phyloP scores from a whole-genome alignment of 2,797 vertebrate genomes.

The Ataeniobius toweri region DNA sequence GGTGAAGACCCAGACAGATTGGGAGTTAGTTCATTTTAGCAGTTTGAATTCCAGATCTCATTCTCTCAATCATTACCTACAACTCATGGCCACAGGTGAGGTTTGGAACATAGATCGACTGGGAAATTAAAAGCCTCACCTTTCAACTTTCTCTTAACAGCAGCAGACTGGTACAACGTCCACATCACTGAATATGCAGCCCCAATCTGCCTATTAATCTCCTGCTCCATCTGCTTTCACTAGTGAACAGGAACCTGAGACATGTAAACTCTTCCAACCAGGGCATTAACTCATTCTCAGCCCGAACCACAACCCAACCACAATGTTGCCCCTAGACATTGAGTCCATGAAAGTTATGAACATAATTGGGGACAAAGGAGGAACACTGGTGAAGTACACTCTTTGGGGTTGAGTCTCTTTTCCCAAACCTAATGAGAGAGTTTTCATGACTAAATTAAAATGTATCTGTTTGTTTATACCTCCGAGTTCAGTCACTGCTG shows the following conservation, averaged over 20 bases:
- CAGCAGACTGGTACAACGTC: background rate
- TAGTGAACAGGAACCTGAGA: background rate
- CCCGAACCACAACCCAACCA: background rate
- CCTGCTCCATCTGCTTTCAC: background rate
- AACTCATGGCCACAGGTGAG: background rate
- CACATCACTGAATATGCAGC: conserved; percentile 2
- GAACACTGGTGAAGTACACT: background rate
- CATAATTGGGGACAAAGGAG: background rate
- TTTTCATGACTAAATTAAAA: background rate
- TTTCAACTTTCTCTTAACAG: background rate
- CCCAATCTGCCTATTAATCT: background rate
- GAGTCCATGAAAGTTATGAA: no score
- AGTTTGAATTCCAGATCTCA: background rate
- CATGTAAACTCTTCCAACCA: background rate
- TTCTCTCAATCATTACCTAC: background rate
- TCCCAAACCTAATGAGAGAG: background rate
- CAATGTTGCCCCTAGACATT: no score
- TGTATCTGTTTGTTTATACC: background rate
- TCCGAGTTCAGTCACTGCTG: background rate
- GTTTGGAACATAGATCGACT: background rate
- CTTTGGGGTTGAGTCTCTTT: background rate
- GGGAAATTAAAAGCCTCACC: background rate
- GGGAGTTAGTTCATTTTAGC: background rate
- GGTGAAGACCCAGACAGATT: background rate
- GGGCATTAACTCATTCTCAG: background rate